Evolutionary conservation across 1,140 invertebrate genomes (phyloP), one percentile per base, ranked within the genome.

Genomic region (Micrasema minimum): DNA sequence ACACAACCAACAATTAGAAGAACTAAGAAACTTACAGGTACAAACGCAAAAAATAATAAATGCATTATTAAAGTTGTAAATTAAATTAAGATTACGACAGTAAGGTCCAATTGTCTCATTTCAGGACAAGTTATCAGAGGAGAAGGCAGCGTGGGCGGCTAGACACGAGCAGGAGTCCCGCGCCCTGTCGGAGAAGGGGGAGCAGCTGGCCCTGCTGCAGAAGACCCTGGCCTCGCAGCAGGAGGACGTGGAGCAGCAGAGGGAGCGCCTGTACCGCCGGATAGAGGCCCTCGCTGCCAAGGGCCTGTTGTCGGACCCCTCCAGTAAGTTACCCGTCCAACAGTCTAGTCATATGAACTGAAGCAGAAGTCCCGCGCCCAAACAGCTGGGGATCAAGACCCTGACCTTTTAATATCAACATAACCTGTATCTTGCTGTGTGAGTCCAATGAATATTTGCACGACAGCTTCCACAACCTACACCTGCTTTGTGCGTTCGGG

Each of bases 261-360:
- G 94, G 9, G 95, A 97, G 77, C 90, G 94, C 71, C 82, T 97
- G 11, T 96, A 95, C 80, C 81, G 93, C 31, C 89, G 93, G 78
- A 86, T 96, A 77, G 93, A 96, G 77, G 85, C 90, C 23, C 82
- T 96, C 0, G 89, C 90, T 37, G 89, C 87, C 64, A 90, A 92
- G 77, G 92, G 92, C 2, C 85, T 93, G 20, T 76, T 90, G 11
- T 20, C 53, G 0, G 73, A 75, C 41, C 37, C 57, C n/a, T 16
- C 41, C 12, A 41, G 59, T 62, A 62, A 31, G 26, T 31, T 31
- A 31, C 26, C 7, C 26, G n/a, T n/a, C n/a, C n/a, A n/a, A n/a
- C n/a, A n/a, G n/a, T n/a, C n/a, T n/a, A n/a, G n/a, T n/a, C n/a
- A n/a, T n/a, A n/a, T n/a, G n/a, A n/a, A n/a, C n/a, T n/a, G n/a